Conservation (phyloP, 2,113 vertebrate genomes). For the Garra rufa region DNA sequence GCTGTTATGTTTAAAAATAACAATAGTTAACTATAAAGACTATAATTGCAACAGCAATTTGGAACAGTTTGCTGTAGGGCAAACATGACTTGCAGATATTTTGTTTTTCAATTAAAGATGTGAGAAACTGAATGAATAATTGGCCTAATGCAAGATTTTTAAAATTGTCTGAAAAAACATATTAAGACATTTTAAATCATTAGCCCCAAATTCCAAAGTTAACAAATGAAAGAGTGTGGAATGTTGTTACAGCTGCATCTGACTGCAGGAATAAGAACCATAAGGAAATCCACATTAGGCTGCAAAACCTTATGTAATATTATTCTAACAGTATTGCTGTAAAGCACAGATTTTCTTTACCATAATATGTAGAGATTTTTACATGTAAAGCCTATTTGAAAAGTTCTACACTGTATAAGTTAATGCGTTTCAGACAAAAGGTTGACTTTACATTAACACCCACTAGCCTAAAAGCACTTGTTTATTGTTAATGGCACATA, state of each 20-base stretch:
- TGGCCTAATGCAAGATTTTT: neutral
- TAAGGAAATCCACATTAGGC: constrained; percentile 27
- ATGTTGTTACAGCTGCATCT: constrained; percentile 51
- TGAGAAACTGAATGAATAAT: neutral
- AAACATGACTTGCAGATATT: neutral
- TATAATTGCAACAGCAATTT: neutral
- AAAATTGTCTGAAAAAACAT: constrained; percentile 26
- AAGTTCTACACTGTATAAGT: neutral
- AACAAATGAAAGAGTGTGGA: constrained; percentile 25
- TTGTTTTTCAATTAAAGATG: neutral
- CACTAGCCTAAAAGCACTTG: neutral
- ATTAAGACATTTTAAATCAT: constrained; percentile 16
- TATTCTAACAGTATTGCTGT: neutral
- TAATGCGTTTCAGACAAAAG: neutral
- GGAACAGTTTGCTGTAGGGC: neutral
- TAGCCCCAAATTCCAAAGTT: constrained; percentile 30
- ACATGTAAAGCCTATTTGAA: neutral
- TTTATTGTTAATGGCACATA: too few species aligned
- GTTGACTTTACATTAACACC: neutral
- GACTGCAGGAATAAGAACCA: constrained; percentile 30
- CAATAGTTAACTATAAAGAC: constrained; percentile 8
- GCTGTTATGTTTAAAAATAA: constrained; percentile 13
- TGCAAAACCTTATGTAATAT: neutral
- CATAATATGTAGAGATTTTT: neutral
- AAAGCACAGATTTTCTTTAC: neutral